Evolutionary conservation across 2,797 vertebrate species (phyloP).

Genomic region (Macropus fuliginosus): DNA sequence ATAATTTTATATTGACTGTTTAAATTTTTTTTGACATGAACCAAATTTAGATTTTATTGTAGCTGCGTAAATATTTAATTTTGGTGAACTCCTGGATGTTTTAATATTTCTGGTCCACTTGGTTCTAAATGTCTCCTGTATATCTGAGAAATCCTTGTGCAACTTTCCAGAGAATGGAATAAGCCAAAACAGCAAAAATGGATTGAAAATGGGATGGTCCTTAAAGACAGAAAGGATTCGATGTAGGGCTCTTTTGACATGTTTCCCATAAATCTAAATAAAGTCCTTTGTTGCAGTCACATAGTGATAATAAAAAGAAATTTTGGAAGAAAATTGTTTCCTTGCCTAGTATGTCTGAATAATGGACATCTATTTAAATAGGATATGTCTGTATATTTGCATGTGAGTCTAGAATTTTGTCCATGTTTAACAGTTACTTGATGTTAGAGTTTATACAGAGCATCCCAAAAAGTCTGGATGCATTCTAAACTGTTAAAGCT

Average conservation of each 20-base stretch:
- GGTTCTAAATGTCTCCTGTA: slow-evolving; percentile 78
- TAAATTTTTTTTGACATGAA: slow-evolving; percentile 64
- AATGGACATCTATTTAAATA: background rate
- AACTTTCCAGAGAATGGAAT: slow-evolving; percentile 67
- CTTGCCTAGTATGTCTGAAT: background rate
- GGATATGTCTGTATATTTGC: background rate
- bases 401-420: background rate
- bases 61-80: slow-evolving; percentile 80
- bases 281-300: background rate
- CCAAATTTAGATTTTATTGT: slow-evolving; percentile 80
- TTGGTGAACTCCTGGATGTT: slow-evolving; percentile 77
- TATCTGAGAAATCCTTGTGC: slow-evolving; percentile 70
- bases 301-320: background rate
- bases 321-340: background rate
- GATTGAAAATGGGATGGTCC: slow-evolving; percentile 67
- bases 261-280: slow-evolving; percentile 14
- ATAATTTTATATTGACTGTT: slow-evolving; percentile 72
- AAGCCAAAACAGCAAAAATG: slow-evolving; percentile 51
- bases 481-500: background rate
- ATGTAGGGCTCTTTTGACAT: slow-evolving; percentile 37
- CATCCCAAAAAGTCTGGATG: background rate
- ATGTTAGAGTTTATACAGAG: background rate
- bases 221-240: slow-evolving; percentile 68
- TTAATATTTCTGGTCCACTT: slow-evolving; percentile 80
- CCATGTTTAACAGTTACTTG: background rate